These are phyloP conservation scores for Nannoperca obscura DNA, from an alignment of 2,797 vertebrate species.

Conservation along the genomic window DNA sequence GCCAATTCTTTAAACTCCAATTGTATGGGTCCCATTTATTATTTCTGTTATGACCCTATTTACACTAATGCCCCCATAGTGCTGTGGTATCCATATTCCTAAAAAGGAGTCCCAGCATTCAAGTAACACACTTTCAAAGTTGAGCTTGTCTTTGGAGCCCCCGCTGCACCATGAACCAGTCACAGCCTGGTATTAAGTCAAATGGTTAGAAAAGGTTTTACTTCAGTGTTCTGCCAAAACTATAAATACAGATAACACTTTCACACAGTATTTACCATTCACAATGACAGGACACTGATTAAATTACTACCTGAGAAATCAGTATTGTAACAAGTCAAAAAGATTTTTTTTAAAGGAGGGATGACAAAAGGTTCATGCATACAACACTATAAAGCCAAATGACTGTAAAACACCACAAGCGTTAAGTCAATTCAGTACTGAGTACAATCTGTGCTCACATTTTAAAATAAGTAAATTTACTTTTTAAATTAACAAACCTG, in stretches of 20 bases:
- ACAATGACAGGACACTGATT: neutral
- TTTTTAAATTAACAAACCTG: neutral
- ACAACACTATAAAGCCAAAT: neutral
- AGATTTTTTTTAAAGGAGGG: neutral
- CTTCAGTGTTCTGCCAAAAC: neutral
- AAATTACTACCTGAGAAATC: neutral
- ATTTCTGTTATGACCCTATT: neutral
- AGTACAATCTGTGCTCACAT: neutral
- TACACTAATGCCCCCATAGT: neutral
- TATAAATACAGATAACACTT: neutral
- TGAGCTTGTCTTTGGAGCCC: neutral
- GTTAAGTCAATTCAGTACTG: neutral
- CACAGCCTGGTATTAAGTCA: neutral
- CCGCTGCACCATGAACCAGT: too few relatives aligned
- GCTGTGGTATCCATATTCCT: neutral
- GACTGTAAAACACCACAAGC: neutral
- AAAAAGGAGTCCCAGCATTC: neutral
- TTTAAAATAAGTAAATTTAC: neutral
- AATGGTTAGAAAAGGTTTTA: neutral
- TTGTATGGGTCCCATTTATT: too few relatives aligned
- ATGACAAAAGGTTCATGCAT: neutral
- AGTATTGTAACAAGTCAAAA: neutral
- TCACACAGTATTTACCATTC: neutral
- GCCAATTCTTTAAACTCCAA: too few relatives aligned
- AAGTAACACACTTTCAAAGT: neutral